Evolutionary conservation across 2,888 invertebrate genomes (phyloP).

Genomic region (Pristionchus arcanus): DNA sequence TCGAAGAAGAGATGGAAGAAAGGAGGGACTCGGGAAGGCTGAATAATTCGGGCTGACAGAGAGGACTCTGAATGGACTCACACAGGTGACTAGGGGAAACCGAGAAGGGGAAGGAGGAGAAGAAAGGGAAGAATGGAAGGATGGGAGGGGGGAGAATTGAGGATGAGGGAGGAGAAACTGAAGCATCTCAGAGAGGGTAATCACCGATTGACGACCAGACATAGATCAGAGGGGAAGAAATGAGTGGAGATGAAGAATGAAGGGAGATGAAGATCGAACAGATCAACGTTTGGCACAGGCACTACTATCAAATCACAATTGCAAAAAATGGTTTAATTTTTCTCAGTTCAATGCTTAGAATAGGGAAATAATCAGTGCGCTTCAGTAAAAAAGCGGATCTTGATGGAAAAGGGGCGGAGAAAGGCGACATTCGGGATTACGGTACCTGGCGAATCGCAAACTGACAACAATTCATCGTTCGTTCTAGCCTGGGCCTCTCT

Average conservation of each 20-base stretch:
- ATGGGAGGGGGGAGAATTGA: neutral
- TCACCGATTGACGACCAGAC: conserved; percentile 9
- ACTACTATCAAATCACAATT: no score
- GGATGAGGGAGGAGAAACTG: neutral
- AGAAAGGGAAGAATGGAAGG: conserved; percentile 22
- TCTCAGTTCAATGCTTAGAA: no score
- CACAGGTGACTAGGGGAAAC: conserved; percentile 47
- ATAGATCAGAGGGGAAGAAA: conserved; percentile 41
- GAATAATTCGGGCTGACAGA: conserved; percentile 38
- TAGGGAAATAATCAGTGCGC: neutral
- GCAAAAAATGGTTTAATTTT: no score
- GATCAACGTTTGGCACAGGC: neutral
- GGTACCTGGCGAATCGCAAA: neutral
- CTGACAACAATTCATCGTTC: neutral
- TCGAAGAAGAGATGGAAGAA: neutral
- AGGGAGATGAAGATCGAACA: neutral
- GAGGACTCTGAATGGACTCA: neutral
- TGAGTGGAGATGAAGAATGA: conserved; percentile 20
- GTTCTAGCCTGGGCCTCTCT: neutral
- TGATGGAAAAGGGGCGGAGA: neutral
- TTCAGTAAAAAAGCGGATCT: neutral
- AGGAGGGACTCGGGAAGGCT: neutral
- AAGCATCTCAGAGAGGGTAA: conserved; percentile 8
- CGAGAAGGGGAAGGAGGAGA: conserved; percentile 33
- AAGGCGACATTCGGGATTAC: neutral